A percentile compares a stretch with the other conserved stretches of the same genome.
These are phyloP conservation scores for Ahaetulla prasina DNA, from an alignment of 2,113 vertebrate genomes.

Conservation along the genomic window DNA sequence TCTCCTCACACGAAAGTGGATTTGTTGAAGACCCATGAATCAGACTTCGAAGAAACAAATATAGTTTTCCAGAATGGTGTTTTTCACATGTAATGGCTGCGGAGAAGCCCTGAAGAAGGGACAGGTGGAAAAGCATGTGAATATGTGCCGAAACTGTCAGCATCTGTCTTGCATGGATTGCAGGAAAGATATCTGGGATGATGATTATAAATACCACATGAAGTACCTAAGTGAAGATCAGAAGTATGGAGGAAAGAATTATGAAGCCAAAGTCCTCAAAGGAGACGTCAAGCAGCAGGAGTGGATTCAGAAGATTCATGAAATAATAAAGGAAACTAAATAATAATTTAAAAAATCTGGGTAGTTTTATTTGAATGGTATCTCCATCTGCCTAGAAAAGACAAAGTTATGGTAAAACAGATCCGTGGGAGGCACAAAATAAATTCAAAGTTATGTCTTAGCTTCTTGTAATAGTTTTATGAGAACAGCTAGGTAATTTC, in stretches of 20 bases:
- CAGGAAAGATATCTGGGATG: constrained; percentile 94
- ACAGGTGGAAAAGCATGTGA: constrained; percentile 88
- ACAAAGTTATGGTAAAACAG: not conserved
- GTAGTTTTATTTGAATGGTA: not conserved
- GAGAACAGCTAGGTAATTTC: not conserved
- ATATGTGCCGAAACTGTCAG: constrained; percentile 75
- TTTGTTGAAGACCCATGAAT: accelerated
- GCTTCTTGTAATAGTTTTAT: not conserved
- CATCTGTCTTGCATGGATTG: constrained; percentile 94
- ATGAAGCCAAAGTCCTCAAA: too few species aligned
- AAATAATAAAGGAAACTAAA: too few species aligned
- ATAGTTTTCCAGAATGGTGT: constrained; percentile 76
- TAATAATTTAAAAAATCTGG: too few species aligned
- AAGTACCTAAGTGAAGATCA: too few species aligned
- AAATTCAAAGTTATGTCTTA: not conserved
- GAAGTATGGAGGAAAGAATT: too few species aligned
- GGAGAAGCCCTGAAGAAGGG: constrained; percentile 92
- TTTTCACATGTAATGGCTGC: constrained; percentile 89
- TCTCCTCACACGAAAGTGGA: too few species aligned
- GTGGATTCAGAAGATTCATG: too few species aligned
- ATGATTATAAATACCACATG: too few species aligned
- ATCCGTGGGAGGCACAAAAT: not conserved
- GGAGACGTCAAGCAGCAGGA: too few species aligned
- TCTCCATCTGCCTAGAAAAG: not conserved
- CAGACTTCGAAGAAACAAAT: not conserved